Base-by-base conservation (phyloP, 2,797 vertebrate species). In the Enteromius treurensis region DNA sequence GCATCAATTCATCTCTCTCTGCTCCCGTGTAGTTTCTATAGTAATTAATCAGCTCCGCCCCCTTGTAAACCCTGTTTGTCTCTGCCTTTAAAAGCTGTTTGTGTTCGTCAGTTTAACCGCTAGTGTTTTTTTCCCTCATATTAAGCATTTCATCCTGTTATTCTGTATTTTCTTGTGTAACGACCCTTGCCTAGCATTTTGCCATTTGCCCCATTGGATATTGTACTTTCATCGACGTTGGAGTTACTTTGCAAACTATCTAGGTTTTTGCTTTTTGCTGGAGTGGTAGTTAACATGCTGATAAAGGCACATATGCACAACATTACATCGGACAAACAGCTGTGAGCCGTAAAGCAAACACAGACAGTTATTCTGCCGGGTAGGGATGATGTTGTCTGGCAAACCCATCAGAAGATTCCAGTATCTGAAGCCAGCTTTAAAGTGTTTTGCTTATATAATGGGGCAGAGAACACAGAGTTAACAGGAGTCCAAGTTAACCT, bases 321-420 rank as follows among this genome's bases (percentile, higher is more conserved):
- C 83, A 80, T 26, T 83, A 84, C 80, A 86, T 84, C 87, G 89
- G 79, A 45, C 6, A 84, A 74, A 80, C 93, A 92, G 90, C 89
- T 92, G 93, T 91, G 85, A 87, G 86, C 86, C 78, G 87, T 90
- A 90, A 92, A 88, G 85, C 85, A 83, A 83, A 79, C 86, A 79
- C 77, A 89, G 75, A 62, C 82, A 87, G 45, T 81, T 77, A 74
- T 87, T 81, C 89, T 89, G 85, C 86, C 84, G 89, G 88, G 89
- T 90, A 90, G 91, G 45, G 55, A 71, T 90, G 86, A n/a, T 78
- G 86, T 84, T 87, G 86, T 88, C 78, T 86, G 85, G 87, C 87
- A 89, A 89, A 88, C 68, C 76, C 85, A 82, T 86, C 62, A 8
- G 77, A 67, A 79, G 62, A 51, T 79, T 79, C 62, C 62, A 51